phyloP scores from a whole-genome alignment of 64 coral and sea anemone species.

The Hydrozoanthus tunicans region DNA sequence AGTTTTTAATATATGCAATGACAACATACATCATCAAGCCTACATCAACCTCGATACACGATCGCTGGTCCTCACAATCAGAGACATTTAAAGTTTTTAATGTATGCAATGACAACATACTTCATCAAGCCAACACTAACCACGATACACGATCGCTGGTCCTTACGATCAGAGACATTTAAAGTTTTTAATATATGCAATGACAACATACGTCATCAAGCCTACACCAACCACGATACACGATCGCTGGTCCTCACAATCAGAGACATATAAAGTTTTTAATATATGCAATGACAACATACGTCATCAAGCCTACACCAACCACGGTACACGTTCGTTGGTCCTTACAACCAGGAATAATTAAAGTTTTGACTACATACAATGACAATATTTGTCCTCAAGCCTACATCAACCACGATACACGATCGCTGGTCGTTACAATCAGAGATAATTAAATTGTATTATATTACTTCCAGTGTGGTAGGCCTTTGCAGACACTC shows the following conservation, averaged over 20 bases:
- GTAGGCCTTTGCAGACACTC: too few species aligned
- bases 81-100: background rate
- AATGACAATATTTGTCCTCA: background rate
- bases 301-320: background rate
- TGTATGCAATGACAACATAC: too few species aligned
- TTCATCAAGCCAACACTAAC: conserved; percentile 60
- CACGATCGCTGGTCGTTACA: conserved; percentile 25
- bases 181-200: background rate
- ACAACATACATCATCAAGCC: conserved; percentile 6
- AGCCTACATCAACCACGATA: conserved; percentile 61
- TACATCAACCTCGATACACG: conserved; percentile 57
- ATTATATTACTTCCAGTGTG: too few species aligned
- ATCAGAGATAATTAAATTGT: conserved; percentile 26
- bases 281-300: too few species aligned
- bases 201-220: background rate
- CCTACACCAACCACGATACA: conserved; percentile 59
- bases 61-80: conserved; percentile 43
- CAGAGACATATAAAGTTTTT: conserved; percentile 2
- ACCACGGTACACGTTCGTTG: conserved; percentile 36
- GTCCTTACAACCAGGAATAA: background rate
- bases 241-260: conserved; percentile 51
- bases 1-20: background rate
- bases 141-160: conserved; percentile 48
- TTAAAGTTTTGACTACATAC: too few species aligned
- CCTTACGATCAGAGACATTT: conserved; percentile 58